Evolutionary conservation across 2,113 vertebrate genomes (phyloP).

Genomic region (Cnemophilus loriae): DNA sequence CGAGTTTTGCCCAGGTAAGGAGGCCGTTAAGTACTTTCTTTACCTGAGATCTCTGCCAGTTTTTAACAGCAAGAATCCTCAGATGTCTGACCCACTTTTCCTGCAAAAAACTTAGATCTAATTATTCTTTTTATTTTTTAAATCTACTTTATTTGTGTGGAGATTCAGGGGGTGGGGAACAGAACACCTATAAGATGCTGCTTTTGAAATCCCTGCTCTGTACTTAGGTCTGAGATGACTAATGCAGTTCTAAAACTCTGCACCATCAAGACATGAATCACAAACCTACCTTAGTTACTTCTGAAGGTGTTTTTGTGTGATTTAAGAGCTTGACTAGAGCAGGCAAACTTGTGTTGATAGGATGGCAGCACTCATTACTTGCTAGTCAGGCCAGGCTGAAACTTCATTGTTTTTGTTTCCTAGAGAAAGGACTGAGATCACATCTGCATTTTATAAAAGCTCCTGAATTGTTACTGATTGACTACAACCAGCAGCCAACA

Average conservation of each 20-base stretch:
- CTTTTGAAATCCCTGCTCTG: neutral
- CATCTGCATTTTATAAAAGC: constrained; percentile 60
- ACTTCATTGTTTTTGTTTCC: constrained; percentile 42
- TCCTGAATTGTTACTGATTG: constrained; percentile 14
- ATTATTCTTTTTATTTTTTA: neutral
- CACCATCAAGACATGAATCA: neutral
- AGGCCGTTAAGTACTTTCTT: neutral
- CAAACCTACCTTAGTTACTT: neutral
- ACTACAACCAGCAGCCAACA: neutral
- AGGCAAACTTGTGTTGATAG: neutral
- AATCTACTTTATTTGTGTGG: neutral
- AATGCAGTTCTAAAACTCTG: neutral
- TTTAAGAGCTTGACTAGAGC: neutral
- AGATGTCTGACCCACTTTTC: neutral
- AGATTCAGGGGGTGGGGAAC: neutral
- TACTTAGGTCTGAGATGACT: neutral
- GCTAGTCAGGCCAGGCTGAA: neutral
- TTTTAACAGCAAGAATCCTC: neutral
- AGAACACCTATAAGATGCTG: neutral
- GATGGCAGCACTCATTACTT: neutral
- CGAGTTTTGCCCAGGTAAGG: neutral
- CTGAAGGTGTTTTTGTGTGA: neutral
- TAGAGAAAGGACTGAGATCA: constrained; percentile 41
- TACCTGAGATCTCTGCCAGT: neutral
- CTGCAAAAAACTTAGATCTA: neutral